phyloP scores from a whole-genome alignment of 1,140 invertebrate genomes.

The Hycleus phaleratus region DNA sequence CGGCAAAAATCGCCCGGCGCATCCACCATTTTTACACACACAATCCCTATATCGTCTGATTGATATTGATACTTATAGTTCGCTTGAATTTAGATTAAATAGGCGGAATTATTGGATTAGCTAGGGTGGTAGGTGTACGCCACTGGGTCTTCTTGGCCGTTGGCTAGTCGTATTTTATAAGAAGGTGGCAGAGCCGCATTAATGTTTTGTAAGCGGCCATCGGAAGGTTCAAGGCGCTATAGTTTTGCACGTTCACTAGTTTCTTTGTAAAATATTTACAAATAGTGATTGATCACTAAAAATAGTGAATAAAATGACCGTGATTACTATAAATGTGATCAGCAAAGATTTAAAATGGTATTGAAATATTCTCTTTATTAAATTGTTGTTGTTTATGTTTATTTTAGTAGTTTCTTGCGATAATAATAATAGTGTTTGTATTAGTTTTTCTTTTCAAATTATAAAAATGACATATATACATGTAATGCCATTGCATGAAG shows the following conservation, averaged over 20 bases:
- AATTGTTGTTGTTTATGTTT: too few species aligned
- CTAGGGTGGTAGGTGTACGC: too few species aligned
- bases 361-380: too few species aligned
- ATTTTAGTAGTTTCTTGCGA: too few species aligned
- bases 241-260: background rate
- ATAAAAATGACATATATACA: constrained; percentile 39
- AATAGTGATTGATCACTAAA: background rate
- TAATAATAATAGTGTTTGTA: too few species aligned
- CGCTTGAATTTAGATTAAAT: too few species aligned
- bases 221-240: constrained; percentile 8
- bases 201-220: constrained; percentile 21
- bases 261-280: background rate
- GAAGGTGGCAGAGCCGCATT: constrained; percentile 22
- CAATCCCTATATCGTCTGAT: background rate
- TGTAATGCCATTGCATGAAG: constrained; percentile 38
- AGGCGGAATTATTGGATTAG: too few species aligned
- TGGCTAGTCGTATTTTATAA: constrained; percentile 22
- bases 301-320: constrained; percentile 17
- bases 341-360: constrained; percentile 28
- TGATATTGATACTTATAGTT: background rate
- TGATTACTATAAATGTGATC: constrained; percentile 25
- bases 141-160: constrained; percentile 8
- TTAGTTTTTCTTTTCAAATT: background rate
- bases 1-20: constrained; percentile 1
- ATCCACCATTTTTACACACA: constrained; percentile 2